Evolutionary conservation across 2,797 vertebrate genomes (phyloP).

Genomic region (Ctenopoma kingsleyae): DNA sequence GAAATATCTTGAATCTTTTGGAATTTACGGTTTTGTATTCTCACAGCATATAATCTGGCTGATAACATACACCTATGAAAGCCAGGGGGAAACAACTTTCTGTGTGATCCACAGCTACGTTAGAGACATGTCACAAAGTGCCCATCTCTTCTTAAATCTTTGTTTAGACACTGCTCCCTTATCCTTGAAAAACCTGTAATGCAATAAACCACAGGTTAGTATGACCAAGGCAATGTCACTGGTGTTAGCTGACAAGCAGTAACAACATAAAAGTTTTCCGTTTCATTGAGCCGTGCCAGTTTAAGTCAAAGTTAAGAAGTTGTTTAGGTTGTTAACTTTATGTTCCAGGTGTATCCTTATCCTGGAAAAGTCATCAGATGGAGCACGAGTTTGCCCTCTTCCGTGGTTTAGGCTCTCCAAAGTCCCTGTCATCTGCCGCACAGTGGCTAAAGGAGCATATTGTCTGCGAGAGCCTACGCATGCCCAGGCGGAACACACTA

Average conservation of each 20-base stretch:
- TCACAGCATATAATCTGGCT: conserved; percentile 9
- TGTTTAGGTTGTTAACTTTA: conserved; percentile 26
- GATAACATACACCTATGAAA: conserved; percentile 32
- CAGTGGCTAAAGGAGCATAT: conserved; percentile 91
- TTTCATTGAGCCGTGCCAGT: conserved; percentile 28
- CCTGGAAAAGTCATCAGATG: conserved; percentile 80
- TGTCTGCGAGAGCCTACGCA: conserved; percentile 94
- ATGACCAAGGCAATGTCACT: conserved; percentile 43
- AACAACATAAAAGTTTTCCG: conserved; percentile 27
- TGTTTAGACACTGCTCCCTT: conserved; percentile 36
- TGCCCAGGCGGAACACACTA: conserved; percentile 96
- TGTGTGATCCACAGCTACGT: conserved; percentile 33
- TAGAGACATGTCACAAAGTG: conserved; percentile 22
- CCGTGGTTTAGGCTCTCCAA: conserved; percentile 92
- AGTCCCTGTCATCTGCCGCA: conserved; percentile 88
- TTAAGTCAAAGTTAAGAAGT: conserved; percentile 49
- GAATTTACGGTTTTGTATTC: conserved; percentile 26
- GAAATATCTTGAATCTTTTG: conserved; percentile 30
- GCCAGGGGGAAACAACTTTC: conserved; percentile 21
- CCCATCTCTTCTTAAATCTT: conserved; percentile 22
- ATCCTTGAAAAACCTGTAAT: conserved; percentile 46
- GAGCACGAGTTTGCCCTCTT: conserved; percentile 97
- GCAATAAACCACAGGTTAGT: conserved; percentile 40
- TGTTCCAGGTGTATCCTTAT: conserved; percentile 23
- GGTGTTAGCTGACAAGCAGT: conserved; percentile 34